Percentiles rank a stretch among this genome's conserved stretches.
Conservation (phyloP, 2,797 vertebrate genomes). For the Epinephelus malabaricus region DNA sequence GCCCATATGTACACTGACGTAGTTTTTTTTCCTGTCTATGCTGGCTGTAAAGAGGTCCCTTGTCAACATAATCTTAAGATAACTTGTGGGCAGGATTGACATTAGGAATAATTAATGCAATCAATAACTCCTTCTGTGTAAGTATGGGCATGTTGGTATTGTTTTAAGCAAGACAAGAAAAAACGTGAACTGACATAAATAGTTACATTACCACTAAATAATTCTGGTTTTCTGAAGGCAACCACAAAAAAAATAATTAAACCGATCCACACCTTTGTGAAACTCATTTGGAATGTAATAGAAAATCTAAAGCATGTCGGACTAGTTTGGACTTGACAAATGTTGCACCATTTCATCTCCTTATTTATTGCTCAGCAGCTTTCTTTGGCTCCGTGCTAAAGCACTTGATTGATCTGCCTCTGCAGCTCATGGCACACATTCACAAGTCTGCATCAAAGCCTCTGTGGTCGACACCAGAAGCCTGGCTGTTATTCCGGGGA, state of each 20-base stretch:
- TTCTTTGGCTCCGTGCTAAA: conserved; percentile 25
- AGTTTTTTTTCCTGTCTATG: not conserved
- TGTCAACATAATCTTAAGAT: not conserved
- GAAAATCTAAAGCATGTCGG: conserved; percentile 2
- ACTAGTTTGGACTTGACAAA: conserved; percentile 30
- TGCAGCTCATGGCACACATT: conserved; percentile 33
- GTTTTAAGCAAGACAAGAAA: not conserved
- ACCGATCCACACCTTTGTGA: conserved; percentile 21
- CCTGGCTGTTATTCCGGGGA: conserved; percentile 44
- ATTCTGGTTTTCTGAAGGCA: conserved; percentile 7
- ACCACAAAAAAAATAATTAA: conserved; percentile 19
- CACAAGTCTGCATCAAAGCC: conserved; percentile 30
- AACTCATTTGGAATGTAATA: conserved; percentile 19
- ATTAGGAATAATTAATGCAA: not conserved
- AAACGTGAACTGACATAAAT: conserved; percentile 3
- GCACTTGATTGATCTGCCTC: conserved; percentile 16
- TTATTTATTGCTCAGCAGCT: conserved; percentile 1
- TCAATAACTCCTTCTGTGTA: not conserved
- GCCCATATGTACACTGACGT: not conserved
- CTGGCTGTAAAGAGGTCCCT: not conserved
- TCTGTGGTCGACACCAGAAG: conserved; percentile 39
- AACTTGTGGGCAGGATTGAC: not conserved
- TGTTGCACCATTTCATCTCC: conserved; percentile 19
- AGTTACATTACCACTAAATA: not conserved
- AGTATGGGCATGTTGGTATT: not conserved